Evolutionary conservation across 2,113 vertebrate species (phyloP).

Genomic region (Leucoraja erinaceus): DNA sequence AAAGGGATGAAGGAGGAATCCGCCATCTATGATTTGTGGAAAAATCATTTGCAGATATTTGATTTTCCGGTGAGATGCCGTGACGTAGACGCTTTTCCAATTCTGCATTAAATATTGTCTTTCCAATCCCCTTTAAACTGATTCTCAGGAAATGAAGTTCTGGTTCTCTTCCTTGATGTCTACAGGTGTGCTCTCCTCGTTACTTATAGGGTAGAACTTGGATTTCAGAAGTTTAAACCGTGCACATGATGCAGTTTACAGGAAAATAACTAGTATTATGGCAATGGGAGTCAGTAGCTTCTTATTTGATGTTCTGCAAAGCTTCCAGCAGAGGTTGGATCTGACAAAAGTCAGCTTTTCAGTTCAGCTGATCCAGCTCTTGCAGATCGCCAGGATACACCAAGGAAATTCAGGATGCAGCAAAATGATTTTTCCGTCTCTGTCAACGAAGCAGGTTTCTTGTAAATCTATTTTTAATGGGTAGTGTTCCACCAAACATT

Average conservation of each 20-base stretch:
- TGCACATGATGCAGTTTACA: not conserved
- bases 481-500: slow-evolving; percentile 2
- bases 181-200: not conserved
- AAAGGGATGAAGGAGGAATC: slow-evolving; percentile 26
- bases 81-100: not conserved
- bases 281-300: not conserved
- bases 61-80: not conserved
- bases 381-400: slow-evolving; percentile 12
- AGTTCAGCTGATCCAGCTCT: slow-evolving; percentile 32
- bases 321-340: slow-evolving; percentile 34
- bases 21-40: not conserved
- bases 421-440: slow-evolving; percentile 37
- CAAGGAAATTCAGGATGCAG: slow-evolving; percentile 34
- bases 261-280: not conserved
- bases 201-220: not conserved
- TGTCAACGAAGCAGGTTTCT: slow-evolving; percentile 32
- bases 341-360: slow-evolving; percentile 37
- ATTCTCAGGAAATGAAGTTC: not conserved
- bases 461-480: slow-evolving; percentile 8
- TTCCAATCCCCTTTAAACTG: not conserved
- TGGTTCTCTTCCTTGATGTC: not conserved
- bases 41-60: slow-evolving; percentile 3
- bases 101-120: not conserved
- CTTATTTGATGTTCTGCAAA: not conserved
- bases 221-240: slow-evolving; percentile 14